Evolutionary conservation across 1,140 invertebrate species (phyloP).

Genomic region (Oryctes rhinoceros): DNA sequence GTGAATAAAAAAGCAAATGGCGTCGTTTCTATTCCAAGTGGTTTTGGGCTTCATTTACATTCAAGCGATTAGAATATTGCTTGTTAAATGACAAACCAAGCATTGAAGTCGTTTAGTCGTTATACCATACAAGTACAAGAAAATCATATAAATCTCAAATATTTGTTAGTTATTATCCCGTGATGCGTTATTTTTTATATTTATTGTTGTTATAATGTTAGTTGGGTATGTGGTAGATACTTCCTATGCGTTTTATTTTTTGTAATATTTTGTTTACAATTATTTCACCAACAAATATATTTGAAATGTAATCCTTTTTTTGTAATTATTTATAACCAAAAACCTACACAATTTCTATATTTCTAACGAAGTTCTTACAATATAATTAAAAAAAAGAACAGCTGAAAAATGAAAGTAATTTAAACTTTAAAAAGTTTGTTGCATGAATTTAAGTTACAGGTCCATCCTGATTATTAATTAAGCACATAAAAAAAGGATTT

Average conservation of each 20-base stretch:
- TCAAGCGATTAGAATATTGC: not conserved
- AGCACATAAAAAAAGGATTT: too few relatives aligned
- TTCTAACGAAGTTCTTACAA: too few relatives aligned
- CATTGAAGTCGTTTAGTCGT: too few relatives aligned
- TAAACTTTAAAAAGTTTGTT: too few relatives aligned
- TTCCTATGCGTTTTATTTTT: not conserved
- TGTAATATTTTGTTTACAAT: conserved; percentile 1
- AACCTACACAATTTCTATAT: too few relatives aligned
- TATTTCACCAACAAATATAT: not conserved
- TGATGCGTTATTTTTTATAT: not conserved
- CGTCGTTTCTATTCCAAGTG: conserved; percentile 46
- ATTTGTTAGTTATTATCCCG: not conserved
- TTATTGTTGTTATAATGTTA: conserved; percentile 2
- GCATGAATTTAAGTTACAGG: too few relatives aligned
- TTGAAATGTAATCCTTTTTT: not conserved
- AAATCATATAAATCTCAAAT: conserved; percentile 5
- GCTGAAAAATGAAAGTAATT: too few relatives aligned
- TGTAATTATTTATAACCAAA: too few relatives aligned
- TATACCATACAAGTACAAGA: not conserved
- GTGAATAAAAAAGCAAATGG: conserved; percentile 65
- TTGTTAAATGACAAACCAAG: not conserved
- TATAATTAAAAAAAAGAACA: too few relatives aligned
- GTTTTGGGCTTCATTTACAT: not conserved
- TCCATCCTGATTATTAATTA: too few relatives aligned
- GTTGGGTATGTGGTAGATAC: not conserved